These are phyloP conservation scores for Lamellibrachia satsuma DNA, from an alignment of 2,888 invertebrate species.

Conservation along the genomic window DNA sequence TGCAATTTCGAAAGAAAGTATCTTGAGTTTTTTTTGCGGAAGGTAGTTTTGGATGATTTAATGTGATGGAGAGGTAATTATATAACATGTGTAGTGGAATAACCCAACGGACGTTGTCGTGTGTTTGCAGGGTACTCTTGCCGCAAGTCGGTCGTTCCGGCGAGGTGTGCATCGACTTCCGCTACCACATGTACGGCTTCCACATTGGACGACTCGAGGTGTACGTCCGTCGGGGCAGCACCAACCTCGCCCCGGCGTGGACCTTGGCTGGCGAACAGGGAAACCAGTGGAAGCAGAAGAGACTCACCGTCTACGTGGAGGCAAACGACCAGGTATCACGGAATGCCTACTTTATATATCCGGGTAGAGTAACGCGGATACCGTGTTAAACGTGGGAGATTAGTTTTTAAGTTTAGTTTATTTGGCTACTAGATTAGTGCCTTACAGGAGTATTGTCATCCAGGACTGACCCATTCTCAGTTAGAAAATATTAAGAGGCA, in stretches of 20 bases:
- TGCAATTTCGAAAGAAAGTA: no score
- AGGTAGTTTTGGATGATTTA: no score
- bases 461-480: no score
- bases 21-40: no score
- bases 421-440: no score
- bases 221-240: conserved; percentile 27
- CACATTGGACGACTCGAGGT: conserved; percentile 55
- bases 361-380: no score
- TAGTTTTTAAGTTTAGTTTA: no score
- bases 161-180: conserved; percentile 51
- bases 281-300: conserved; percentile 51
- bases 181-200: conserved; percentile 60
- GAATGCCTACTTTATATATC: not conserved
- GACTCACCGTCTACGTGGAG: conserved; percentile 22
- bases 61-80: no score
- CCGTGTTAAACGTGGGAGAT: no score
- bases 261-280: conserved; percentile 52
- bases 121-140: conserved; percentile 26
- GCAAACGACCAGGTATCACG: not conserved
- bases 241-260: conserved; percentile 38
- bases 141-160: conserved; percentile 27
- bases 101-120: not conserved
- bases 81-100: no score
- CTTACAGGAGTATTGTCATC: no score
- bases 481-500: no score